A percentile compares a stretch with the other conserved stretches of the same genome.
These are phyloP conservation scores for Drosophila ambigua DNA, from an alignment of 1,140 invertebrate genomes.

Conservation along the genomic window DNA sequence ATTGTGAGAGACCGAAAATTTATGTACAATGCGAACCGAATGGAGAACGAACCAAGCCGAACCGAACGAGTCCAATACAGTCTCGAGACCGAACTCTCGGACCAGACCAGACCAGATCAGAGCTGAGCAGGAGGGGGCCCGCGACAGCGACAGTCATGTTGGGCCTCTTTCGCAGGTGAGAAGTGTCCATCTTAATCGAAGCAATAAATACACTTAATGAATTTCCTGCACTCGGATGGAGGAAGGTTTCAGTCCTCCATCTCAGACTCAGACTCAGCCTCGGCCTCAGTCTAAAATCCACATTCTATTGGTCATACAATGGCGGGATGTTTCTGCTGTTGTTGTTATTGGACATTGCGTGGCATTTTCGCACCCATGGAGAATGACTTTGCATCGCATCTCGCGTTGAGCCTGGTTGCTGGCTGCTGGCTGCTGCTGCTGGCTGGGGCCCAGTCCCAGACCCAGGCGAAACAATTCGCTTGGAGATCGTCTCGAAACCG, in stretches of 20 bases:
- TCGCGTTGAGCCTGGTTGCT: constrained; percentile 9
- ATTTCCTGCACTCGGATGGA: constrained; percentile 72
- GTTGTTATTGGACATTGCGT: constrained; percentile 68
- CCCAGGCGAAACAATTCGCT: constrained; percentile 71
- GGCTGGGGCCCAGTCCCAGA: constrained; percentile 43
- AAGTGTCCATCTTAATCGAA: constrained; percentile 82
- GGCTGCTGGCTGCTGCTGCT: constrained; percentile 4
- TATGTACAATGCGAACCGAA: constrained; percentile 67
- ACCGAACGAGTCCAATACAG: constrained; percentile 35
- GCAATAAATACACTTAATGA: constrained; percentile 82
- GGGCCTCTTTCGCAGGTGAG: constrained; percentile 71
- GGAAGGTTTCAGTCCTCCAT: constrained; percentile 41
- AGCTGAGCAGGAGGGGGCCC: neutral
- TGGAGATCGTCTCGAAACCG: constrained; percentile 58
- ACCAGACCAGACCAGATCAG: constrained; percentile 22
- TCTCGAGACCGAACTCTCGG: neutral
- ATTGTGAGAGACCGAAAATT: constrained; percentile 74
- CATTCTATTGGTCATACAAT: constrained; percentile 80
- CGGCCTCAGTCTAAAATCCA: constrained; percentile 35
- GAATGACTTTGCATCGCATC: constrained; percentile 53
- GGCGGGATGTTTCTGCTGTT: constrained; percentile 34
- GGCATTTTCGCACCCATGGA: constrained; percentile 79
- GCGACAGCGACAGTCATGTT: constrained; percentile 6
- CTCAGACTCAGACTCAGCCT: constrained; percentile 31
- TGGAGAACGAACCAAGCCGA: constrained; percentile 39